These are phyloP conservation scores for Julus scanicus DNA, from an alignment of 2,888 invertebrate species.

Conservation along the genomic window DNA sequence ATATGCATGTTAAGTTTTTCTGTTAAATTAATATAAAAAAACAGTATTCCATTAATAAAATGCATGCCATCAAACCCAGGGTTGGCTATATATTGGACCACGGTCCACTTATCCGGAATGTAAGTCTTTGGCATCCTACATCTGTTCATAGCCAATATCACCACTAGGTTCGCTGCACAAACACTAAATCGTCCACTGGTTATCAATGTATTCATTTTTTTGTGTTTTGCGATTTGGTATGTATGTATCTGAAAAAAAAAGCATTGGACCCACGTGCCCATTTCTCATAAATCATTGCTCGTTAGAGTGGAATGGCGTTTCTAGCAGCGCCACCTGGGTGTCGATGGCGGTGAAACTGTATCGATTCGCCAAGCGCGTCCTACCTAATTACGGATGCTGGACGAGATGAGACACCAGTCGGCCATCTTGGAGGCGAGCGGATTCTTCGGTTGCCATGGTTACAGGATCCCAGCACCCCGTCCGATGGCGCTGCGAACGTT, in stretches of 20 bases:
- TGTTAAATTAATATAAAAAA: too few relatives aligned
- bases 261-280: not conserved
- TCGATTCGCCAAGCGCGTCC: too few relatives aligned
- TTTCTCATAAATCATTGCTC: not conserved
- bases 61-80: too few relatives aligned
- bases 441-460: not conserved
- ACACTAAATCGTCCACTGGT: not conserved
- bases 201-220: not conserved
- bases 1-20: too few relatives aligned
- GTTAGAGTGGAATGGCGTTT: not conserved
- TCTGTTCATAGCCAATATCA: too few relatives aligned
- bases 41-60: too few relatives aligned
- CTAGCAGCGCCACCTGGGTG: not conserved
- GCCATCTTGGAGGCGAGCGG: not conserved
- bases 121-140: too few relatives aligned
- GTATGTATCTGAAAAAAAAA: too few relatives aligned
- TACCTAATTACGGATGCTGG: conserved; percentile 49
- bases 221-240: not conserved
- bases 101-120: too few relatives aligned
- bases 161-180: not conserved
- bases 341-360: not conserved
- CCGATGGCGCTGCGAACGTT: not conserved
- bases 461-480: not conserved
- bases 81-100: too few relatives aligned
- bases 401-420: not conserved